Evolutionary conservation across 2,797 vertebrate species (phyloP).

Genomic region (Smutsia temminckii): DNA sequence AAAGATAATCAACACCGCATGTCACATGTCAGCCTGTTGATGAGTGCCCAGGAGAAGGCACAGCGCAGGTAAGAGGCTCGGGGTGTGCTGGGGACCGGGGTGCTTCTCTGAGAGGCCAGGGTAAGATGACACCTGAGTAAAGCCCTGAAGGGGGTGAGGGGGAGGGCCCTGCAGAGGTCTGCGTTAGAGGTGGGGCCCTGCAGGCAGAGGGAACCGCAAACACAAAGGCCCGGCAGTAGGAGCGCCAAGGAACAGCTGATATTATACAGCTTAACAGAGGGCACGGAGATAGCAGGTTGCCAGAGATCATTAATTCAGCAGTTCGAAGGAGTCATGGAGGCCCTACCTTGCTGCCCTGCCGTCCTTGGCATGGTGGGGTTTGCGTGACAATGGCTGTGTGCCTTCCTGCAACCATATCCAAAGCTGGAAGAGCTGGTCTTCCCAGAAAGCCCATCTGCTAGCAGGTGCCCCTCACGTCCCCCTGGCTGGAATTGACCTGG

Average conservation of each 20-base stretch:
- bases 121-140: neutral
- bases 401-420: neutral
- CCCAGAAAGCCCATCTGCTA: neutral
- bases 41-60: neutral
- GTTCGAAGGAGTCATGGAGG: neutral
- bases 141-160: neutral
- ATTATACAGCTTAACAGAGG: neutral
- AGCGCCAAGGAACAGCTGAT: neutral
- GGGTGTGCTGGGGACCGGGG: neutral
- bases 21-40: fast-evolving
- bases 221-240: neutral
- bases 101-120: neutral
- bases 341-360: too few species aligned
- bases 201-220: neutral
- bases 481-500: neutral
- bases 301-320: too few species aligned
- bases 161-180: neutral
- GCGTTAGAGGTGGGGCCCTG: neutral
- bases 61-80: neutral
- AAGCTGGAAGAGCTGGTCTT: neutral
- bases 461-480: neutral
- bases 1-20: neutral
- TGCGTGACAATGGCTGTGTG: neutral
- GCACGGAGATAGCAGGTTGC: neutral
- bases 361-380: neutral